Percentiles rank a stretch among this genome's conserved stretches.
Conservation (phyloP, 1,140 invertebrate species). For the Drosophila ogumai region DNA sequence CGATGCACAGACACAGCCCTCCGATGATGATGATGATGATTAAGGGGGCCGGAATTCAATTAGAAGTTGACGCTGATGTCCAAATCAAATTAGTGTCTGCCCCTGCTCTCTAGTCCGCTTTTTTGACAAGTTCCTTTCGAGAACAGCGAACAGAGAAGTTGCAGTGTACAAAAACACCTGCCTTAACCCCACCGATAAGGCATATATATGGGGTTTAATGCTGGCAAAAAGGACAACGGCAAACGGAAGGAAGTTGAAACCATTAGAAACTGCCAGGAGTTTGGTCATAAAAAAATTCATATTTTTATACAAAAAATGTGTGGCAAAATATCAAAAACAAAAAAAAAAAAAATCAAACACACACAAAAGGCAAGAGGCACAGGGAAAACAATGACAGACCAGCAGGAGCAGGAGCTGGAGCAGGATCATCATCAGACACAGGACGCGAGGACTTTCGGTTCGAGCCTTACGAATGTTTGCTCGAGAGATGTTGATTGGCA, state of each 20-base stretch:
- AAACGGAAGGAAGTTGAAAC: slow-evolving; percentile 80
- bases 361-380: slow-evolving; percentile 28
- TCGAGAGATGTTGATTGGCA: slow-evolving; percentile 82
- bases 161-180: not conserved
- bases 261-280: slow-evolving; percentile 68
- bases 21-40: slow-evolving; percentile 22
- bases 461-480: slow-evolving; percentile 79
- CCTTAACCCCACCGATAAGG: slow-evolving; percentile 8
- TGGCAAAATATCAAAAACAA: slow-evolving; percentile 11
- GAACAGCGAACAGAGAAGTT: not conserved
- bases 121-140: slow-evolving; percentile 6
- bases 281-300: slow-evolving; percentile 28
- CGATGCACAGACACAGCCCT: slow-evolving; percentile 49
- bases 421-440: slow-evolving; percentile 37
- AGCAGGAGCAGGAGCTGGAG: slow-evolving; percentile 21
- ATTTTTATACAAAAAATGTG: slow-evolving; percentile 60
- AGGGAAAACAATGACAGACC: slow-evolving; percentile 56
- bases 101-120: not conserved
- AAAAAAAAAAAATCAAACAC: not conserved
- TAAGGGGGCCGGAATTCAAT: slow-evolving; percentile 67
- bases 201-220: slow-evolving; percentile 3
- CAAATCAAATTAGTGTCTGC: slow-evolving; percentile 67
- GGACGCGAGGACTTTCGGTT: slow-evolving; percentile 40
- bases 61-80: slow-evolving; percentile 67
- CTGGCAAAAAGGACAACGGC: slow-evolving; percentile 55